Percentiles rank a stretch among this genome's conserved stretches.
phyloP scores from a whole-genome alignment of 2,797 vertebrate genomes.

The Onychomys leucogaster region DNA sequence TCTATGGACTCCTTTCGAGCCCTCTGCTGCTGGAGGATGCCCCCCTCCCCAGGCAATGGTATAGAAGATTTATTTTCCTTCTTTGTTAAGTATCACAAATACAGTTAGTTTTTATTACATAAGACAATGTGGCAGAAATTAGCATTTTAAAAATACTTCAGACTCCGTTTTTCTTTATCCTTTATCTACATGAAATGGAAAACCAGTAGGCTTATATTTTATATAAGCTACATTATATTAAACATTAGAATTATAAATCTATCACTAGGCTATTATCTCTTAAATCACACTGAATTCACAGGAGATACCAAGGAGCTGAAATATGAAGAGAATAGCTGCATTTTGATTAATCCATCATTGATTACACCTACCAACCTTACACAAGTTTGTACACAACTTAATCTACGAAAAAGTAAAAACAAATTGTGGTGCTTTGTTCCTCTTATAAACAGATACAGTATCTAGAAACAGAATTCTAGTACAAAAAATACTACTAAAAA shows the following conservation, averaged over 20 bases:
- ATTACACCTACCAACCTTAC: background rate
- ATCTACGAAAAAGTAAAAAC: constrained; percentile 48
- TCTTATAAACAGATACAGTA: background rate
- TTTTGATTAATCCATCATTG: constrained; percentile 44
- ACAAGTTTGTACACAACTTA: background rate
- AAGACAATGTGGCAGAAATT: background rate
- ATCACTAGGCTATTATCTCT: constrained; percentile 22
- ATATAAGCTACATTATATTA: background rate
- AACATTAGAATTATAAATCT: constrained; percentile 4
- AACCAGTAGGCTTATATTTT: constrained; percentile 36
- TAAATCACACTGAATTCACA: constrained; percentile 30
- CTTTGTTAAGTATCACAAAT: constrained; percentile 9
- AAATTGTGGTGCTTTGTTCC: background rate
- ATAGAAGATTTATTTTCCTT: background rate
- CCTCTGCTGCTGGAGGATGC: no score
- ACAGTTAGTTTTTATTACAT: background rate
- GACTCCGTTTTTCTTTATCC: constrained; percentile 35
- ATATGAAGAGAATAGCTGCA: background rate
- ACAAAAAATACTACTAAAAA: constrained; percentile 17
- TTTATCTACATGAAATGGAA: background rate
- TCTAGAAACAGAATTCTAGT: background rate
- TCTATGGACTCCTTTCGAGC: no score
- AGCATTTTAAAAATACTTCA: constrained; percentile 45
- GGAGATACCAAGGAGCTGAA: constrained; percentile 17
- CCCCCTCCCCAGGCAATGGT: no score